phyloP scores from a whole-genome alignment of 2,888 invertebrate species.

The Netelia virgata region DNA sequence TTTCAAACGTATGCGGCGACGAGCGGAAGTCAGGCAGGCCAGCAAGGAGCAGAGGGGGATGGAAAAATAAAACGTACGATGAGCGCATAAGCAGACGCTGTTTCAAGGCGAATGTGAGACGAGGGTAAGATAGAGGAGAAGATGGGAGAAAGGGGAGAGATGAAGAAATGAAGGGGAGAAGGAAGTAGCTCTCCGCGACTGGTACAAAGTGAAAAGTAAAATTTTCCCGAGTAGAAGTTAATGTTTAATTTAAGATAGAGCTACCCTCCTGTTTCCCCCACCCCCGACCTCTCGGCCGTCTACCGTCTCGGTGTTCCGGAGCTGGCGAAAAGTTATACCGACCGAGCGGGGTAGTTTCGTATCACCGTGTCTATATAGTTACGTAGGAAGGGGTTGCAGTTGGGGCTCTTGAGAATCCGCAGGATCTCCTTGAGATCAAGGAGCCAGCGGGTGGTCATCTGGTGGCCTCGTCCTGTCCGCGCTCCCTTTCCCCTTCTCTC shows the following conservation, averaged over 20 bases:
- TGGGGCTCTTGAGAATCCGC: conserved; percentile 25
- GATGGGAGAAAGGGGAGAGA: conserved; percentile 4
- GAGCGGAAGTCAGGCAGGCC: too few species aligned
- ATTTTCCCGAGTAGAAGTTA: conserved; percentile 78
- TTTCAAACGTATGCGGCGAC: background rate
- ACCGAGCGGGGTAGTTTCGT: conserved; percentile 50
- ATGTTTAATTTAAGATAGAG: conserved; percentile 82
- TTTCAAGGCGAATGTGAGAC: conserved; percentile 20
- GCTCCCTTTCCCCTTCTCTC: background rate
- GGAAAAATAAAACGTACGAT: conserved; percentile 26
- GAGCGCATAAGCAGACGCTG: conserved; percentile 5
- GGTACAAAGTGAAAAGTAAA: conserved; percentile 79
- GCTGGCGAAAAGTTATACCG: conserved; percentile 72
- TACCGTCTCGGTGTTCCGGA: conserved; percentile 66
- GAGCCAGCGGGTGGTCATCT: conserved; percentile 51
- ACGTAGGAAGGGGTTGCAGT: conserved; percentile 19
- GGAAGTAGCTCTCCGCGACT: conserved; percentile 59
- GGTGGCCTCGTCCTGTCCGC: background rate
- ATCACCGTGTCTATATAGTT: conserved; percentile 30
- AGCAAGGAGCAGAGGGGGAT: conserved; percentile 2
- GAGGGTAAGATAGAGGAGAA: conserved; percentile 8
- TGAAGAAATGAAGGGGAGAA: conserved; percentile 54
- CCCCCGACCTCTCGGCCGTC: background rate
- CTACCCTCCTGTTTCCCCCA: conserved; percentile 46
- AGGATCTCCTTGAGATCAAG: conserved; percentile 51